A percentile compares a stretch with the other conserved stretches of the same genome.
phyloP scores from a whole-genome alignment of 2,888 invertebrate species.

The Linyphia triangularis region DNA sequence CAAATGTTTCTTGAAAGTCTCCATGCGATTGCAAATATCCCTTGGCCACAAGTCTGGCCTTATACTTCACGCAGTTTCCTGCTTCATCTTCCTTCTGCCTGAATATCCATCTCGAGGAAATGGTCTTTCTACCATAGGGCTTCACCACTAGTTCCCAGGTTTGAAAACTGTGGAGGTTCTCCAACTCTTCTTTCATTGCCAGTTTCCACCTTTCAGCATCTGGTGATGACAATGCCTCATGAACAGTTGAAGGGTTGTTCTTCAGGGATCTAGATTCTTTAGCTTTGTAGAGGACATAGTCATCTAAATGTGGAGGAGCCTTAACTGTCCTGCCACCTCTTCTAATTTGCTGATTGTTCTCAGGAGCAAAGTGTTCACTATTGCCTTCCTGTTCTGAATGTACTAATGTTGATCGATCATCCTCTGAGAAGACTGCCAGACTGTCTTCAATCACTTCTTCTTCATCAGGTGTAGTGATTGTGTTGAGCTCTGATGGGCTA shows the following conservation, averaged over 20 bases:
- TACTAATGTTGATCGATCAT: too few species aligned
- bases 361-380: not conserved
- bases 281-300: conserved; percentile 9
- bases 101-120: conserved; percentile 21
- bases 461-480: too few species aligned
- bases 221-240: conserved; percentile 28
- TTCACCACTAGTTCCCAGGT: conserved; percentile 16
- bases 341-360: not conserved
- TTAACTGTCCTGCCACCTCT: not conserved
- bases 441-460: not conserved
- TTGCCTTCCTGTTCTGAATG: too few species aligned
- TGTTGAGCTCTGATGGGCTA: too few species aligned
- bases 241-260: conserved; percentile 4
- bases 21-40: conserved; percentile 45
- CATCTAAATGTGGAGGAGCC: not conserved
- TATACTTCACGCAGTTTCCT: conserved; percentile 75
- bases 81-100: not conserved
- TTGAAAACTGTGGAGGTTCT: not conserved
- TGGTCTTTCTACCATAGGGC: conserved; percentile 6
- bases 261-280: not conserved
- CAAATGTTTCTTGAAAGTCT: conserved; percentile 68
- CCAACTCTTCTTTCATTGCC: conserved; percentile 44
- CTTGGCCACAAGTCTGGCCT: conserved; percentile 75
- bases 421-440: not conserved
- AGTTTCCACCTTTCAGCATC: conserved; percentile 16